Evolutionary conservation across 2,113 vertebrate genomes (phyloP), one percentile per base, ranked within the genome.

Genomic region (Fukomys damarensis): DNA sequence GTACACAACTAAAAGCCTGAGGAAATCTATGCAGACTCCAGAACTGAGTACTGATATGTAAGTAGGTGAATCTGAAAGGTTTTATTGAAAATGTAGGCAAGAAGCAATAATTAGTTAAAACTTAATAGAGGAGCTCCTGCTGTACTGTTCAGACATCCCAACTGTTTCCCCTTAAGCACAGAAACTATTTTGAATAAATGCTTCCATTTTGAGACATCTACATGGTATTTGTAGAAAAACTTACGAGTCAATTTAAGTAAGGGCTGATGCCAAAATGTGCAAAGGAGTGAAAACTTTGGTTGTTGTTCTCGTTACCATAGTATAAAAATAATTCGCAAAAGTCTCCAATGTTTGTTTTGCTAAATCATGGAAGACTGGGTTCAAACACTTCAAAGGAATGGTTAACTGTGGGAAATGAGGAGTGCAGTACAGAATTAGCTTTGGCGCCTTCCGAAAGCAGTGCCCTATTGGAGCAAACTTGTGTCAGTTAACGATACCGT

Each of bases 161-260:
- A 96, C 63, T 84, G 83, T 92, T 95, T 97, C 63, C 46, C 77
- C 76, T 70, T 68, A 85, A 96, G 70, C 90, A 80, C 54, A 94
- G 56, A 80, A 96, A 94, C 87, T 81, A 95, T 96, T 97, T 91
- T 95, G 89, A 94, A 93, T 95, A 95, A 96, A 96, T 92, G 58
- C 63, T 94, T 93, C 94, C 93, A 95, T 95, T 97, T 96, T 95
- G 86, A 97, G 92, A 59, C 52, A 93, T 87, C 56, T 66, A 68
- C n/a, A 49, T 30, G 12, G 65, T 96, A 98, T 97, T 98, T 97
- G 95, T 96, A 97, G 97, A 94, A 90, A 90, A 95, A 86, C 90
- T 49, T 88, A 76, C 95, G 84, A 96, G 93, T 98, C 94, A 95
- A 54, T 79, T 5, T 93, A 89, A 97, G 70, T 77, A 79, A 96